phyloP scores from a whole-genome alignment of 2,113 vertebrate genomes.

The Mystacornis crossleyi region DNA sequence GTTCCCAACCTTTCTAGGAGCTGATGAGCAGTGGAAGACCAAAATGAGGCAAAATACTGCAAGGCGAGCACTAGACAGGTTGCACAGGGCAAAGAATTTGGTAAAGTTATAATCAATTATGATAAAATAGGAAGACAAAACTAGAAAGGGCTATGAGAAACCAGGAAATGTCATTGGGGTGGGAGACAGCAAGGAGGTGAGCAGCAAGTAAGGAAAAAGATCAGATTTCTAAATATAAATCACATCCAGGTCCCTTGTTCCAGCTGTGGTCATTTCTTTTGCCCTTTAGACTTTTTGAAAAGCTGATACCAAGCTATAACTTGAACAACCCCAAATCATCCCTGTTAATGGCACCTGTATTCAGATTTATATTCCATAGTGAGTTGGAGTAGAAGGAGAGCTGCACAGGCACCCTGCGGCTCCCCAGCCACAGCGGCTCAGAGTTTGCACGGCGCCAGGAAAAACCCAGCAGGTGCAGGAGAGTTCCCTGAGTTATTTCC shows the following conservation, averaged over 20 bases:
- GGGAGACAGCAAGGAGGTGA: not conserved
- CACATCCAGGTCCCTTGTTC: not conserved
- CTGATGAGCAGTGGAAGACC: not conserved
- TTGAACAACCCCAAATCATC: not conserved
- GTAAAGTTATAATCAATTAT: not conserved
- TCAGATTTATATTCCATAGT: not conserved
- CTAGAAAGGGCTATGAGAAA: not conserved
- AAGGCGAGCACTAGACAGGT: not conserved
- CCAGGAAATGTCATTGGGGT: not conserved
- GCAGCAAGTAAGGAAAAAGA: not conserved
- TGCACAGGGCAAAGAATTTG: not conserved
- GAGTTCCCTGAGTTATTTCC: constrained; percentile 15
- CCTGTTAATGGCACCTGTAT: not conserved
- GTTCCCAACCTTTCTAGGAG: not conserved
- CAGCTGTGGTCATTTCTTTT: not conserved
- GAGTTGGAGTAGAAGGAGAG: not conserved
- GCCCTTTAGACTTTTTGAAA: not conserved
- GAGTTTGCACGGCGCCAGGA: not conserved
- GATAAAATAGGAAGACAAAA: not conserved
- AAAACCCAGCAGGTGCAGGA: not conserved
- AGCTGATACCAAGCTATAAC: not conserved
- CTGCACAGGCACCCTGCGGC: not conserved
- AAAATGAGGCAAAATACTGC: not conserved
- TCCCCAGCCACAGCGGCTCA: rapidly evolving
- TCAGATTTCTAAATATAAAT: not conserved